These are phyloP conservation scores for Spatulosminthurus flaviceps DNA, from an alignment of 2,888 invertebrate species.

Conservation along the genomic window DNA sequence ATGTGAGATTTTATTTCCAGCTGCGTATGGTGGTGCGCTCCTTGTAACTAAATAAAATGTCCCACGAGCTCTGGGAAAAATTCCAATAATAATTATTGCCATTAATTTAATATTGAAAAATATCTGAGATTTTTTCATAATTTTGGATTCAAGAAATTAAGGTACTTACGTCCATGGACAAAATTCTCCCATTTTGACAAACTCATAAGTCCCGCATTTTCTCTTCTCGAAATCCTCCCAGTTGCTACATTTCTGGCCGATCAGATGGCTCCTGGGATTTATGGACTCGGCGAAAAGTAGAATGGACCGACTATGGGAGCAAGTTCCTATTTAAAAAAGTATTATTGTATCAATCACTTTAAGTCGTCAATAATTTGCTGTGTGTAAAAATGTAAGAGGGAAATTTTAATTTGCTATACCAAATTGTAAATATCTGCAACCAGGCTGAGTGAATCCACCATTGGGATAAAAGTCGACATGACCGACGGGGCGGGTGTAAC, in stretches of 20 bases:
- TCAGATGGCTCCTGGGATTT: background rate
- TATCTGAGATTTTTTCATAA: too few relatives aligned
- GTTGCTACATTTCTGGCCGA: background rate
- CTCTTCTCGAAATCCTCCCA: background rate
- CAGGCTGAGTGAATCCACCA: slow-evolving; percentile 66
- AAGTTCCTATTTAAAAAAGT: background rate
- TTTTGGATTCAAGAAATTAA: too few relatives aligned
- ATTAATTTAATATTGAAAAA: too few relatives aligned
- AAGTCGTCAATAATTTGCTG: background rate
- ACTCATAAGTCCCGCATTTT: background rate
- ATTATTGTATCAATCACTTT: background rate
- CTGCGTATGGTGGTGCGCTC: too few relatives aligned
- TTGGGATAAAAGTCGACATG: slow-evolving; percentile 67
- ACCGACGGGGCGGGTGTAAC: slow-evolving; percentile 61
- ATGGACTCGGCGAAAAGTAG: background rate
- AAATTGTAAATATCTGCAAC: slow-evolving; percentile 64
- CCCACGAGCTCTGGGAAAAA: too few relatives aligned
- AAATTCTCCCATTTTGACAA: background rate
- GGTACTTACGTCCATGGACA: background rate
- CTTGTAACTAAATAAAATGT: too few relatives aligned
- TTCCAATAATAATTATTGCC: too few relatives aligned
- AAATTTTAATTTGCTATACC: background rate
- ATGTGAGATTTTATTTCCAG: too few relatives aligned
- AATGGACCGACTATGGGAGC: slow-evolving; percentile 1
- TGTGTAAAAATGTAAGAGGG: background rate